Evolutionary conservation across 2,113 vertebrate genomes (phyloP).

Genomic region (Barbus barbus): DNA sequence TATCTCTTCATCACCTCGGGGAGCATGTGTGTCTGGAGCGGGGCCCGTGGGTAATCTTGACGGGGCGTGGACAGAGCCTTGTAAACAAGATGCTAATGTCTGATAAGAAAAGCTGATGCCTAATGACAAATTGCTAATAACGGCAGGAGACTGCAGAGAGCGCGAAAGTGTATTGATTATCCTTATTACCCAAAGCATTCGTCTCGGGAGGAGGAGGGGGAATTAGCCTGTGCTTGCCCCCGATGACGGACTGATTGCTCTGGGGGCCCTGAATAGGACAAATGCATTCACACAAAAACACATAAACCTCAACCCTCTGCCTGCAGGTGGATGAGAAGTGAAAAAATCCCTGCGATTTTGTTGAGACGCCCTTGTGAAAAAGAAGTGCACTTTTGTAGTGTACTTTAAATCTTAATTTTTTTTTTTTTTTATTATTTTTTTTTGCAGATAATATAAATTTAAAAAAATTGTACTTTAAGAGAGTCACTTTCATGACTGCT

Average conservation of each 20-base stretch:
- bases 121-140: slow-evolving; percentile 75
- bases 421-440: too few relatives aligned
- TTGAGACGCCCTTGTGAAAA: not conserved
- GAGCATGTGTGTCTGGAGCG: slow-evolving; percentile 32
- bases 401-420: too few relatives aligned
- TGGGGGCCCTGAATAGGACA: slow-evolving; percentile 69
- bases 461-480: not conserved
- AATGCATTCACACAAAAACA: slow-evolving; percentile 55
- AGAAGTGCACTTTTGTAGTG: not conserved
- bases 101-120: slow-evolving; percentile 69
- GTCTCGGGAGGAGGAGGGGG: slow-evolving; percentile 68
- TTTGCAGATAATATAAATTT: too few relatives aligned
- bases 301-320: slow-evolving; percentile 52
- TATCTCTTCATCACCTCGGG: slow-evolving; percentile 74
- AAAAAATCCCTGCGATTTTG: slow-evolving; percentile 13
- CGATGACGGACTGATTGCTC: slow-evolving; percentile 77
- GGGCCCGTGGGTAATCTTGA: slow-evolving; percentile 53
- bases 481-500: not conserved
- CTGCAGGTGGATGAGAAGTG: not conserved
- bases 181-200: slow-evolving; percentile 79
- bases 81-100: slow-evolving; percentile 74
- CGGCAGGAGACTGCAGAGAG: slow-evolving; percentile 59
- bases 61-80: slow-evolving; percentile 48
- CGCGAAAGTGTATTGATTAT: slow-evolving; percentile 80
- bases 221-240: slow-evolving; percentile 75